Percentiles rank a stretch among this genome's conserved stretches.
These are phyloP conservation scores for Antrozous pallidus DNA, from an alignment of 2,797 vertebrate genomes.

Conservation along the genomic window DNA sequence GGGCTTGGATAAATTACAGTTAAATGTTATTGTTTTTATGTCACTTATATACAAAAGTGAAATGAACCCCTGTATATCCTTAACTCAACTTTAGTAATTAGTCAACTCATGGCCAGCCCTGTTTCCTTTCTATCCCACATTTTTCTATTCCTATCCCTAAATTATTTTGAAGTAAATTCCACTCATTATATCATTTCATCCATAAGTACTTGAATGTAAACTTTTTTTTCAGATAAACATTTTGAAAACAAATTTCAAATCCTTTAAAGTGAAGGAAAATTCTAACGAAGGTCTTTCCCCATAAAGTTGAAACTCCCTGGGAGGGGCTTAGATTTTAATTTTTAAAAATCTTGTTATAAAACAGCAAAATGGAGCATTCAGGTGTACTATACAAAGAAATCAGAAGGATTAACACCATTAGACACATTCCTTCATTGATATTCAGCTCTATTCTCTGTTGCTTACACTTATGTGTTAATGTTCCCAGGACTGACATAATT, in stretches of 20 bases:
- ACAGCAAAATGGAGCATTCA: constrained; percentile 16
- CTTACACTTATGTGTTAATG: neutral
- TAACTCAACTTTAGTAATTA: neutral
- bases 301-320: neutral
- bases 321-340: constrained; percentile 1
- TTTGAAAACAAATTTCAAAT: constrained; percentile 84
- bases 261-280: constrained; percentile 79
- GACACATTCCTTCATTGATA: neutral
- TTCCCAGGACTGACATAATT: neutral
- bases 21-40: neutral
- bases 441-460: neutral
- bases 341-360: constrained; percentile 1
- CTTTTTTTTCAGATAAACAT: constrained; percentile 78
- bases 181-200: constrained; percentile 63
- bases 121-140: neutral
- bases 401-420: neutral
- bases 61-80: neutral
- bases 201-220: constrained; percentile 63
- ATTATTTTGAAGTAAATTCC: constrained; percentile 56
- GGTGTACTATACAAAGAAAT: neutral
- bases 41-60: constrained; percentile 5
- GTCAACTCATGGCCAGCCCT: neutral
- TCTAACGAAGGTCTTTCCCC: constrained; percentile 80
- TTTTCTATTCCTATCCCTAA: neutral
- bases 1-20: neutral